Evolutionary conservation across 2,113 vertebrate genomes (phyloP).

Genomic region (Thryonomys swinderianus): DNA sequence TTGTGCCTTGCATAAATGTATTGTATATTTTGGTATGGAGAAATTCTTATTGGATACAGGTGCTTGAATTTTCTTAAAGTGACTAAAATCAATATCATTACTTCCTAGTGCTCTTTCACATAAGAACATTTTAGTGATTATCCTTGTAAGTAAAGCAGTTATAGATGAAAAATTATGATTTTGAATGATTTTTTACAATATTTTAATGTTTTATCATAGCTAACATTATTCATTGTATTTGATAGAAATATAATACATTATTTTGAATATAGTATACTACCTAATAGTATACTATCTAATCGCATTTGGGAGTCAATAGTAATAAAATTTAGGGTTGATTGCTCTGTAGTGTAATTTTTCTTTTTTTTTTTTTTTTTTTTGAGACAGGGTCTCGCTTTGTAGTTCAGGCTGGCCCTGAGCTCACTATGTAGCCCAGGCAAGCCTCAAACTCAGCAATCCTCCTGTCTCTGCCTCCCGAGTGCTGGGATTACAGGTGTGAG

Average conservation of each 20-base stretch:
- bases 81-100: neutral
- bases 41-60: neutral
- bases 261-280: neutral
- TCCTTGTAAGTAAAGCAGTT: neutral
- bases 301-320: neutral
- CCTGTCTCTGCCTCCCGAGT: too few relatives aligned
- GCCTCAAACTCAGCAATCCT: too few relatives aligned
- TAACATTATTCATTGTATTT: slow-evolving; percentile 13
- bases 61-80: slow-evolving; percentile 31
- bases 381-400: too few relatives aligned
- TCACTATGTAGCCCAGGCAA: too few relatives aligned
- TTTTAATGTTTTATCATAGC: slow-evolving; percentile 14
- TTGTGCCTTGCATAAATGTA: neutral
- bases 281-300: neutral
- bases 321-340: neutral
- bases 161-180: neutral
- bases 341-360: slow-evolving; percentile 18
- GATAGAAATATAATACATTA: neutral
- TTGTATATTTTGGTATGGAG: neutral
- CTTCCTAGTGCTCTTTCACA: neutral
- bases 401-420: too few relatives aligned
- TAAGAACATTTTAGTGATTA: slow-evolving; percentile 15
- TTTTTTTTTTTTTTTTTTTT: too few relatives aligned
- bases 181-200: slow-evolving; percentile 9
- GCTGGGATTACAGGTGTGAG: too few relatives aligned